Evolutionary conservation across 2,113 vertebrate genomes (phyloP).

Genomic region (Epinephelus lanceolatus): DNA sequence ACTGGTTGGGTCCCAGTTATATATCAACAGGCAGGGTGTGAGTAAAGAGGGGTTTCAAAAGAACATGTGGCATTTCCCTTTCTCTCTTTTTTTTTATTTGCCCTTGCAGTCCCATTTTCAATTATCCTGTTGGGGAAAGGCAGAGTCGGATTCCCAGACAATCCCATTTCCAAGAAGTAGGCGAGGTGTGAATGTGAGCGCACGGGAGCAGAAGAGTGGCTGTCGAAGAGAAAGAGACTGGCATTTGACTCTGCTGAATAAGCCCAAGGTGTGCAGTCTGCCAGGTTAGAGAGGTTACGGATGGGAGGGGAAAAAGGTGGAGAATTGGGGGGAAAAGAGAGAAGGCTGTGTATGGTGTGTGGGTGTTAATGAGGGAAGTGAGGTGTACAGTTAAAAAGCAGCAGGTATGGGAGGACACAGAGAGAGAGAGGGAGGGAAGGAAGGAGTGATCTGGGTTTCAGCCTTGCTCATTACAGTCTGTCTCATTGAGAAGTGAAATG

Average conservation of each 20-base stretch:
- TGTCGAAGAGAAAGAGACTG: constrained; percentile 86
- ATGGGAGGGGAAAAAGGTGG: constrained; percentile 67
- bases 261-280: constrained; percentile 92
- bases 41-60: constrained; percentile 15
- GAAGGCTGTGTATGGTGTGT: constrained; percentile 16
- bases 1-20: constrained; percentile 1
- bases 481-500: constrained; percentile 89
- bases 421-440: constrained; percentile 45
- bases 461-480: constrained; percentile 88
- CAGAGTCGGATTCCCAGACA: constrained; percentile 74
- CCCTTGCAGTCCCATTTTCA: constrained; percentile 70
- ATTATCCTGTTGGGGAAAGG: constrained; percentile 73
- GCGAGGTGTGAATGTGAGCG: constrained; percentile 91
- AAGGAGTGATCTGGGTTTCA: constrained; percentile 55
- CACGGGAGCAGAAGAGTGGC: constrained; percentile 91
- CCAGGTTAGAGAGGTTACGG: constrained; percentile 83
- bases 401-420: constrained; percentile 11
- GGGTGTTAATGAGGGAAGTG: constrained; percentile 58
- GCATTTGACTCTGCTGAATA: constrained; percentile 99
- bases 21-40: constrained; percentile 43
- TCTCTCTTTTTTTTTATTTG: constrained; percentile 50
- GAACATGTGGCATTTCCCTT: constrained; percentile 57
- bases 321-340: background rate
- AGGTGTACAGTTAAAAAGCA: constrained; percentile 30
- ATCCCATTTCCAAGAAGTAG: constrained; percentile 86